These are phyloP conservation scores for Orthonevra nobilis DNA, from an alignment of 2,888 invertebrate species.

Conservation along the genomic window DNA sequence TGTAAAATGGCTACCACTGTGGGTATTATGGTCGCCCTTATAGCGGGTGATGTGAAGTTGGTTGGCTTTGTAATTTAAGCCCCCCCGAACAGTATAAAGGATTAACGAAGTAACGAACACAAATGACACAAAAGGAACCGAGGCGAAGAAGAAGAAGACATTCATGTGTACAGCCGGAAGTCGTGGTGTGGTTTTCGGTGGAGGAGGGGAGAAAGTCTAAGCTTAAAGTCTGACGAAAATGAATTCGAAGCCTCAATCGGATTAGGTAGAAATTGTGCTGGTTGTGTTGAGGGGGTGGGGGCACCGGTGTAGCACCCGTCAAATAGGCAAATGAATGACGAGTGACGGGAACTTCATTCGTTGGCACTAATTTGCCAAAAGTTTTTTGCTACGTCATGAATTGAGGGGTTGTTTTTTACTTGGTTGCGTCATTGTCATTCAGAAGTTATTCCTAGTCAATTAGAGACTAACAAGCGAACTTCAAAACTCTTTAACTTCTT, in stretches of 20 bases:
- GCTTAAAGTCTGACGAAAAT: slow-evolving; percentile 13
- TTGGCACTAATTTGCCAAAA: too few relatives aligned
- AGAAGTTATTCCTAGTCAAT: too few relatives aligned
- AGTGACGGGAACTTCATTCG: too few relatives aligned
- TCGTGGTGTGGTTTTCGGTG: not conserved
- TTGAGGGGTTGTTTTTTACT: too few relatives aligned
- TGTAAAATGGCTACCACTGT: slow-evolving; percentile 12
- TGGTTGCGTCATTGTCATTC: too few relatives aligned
- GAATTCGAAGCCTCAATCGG: slow-evolving; percentile 15
- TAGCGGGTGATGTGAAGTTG: not conserved
- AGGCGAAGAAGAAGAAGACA: not conserved
- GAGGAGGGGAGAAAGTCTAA: slow-evolving; percentile 5
- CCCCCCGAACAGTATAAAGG: slow-evolving; percentile 20
- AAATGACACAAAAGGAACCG: not conserved
- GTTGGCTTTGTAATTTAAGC: slow-evolving; percentile 25
- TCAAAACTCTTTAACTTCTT: too few relatives aligned
- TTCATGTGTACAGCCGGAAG: not conserved
- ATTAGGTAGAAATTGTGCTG: too few relatives aligned
- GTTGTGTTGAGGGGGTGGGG: too few relatives aligned
- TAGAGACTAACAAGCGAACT: too few relatives aligned
- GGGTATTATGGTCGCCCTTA: slow-evolving; percentile 26
- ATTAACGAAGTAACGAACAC: slow-evolving; percentile 19
- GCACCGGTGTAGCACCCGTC: too few relatives aligned
- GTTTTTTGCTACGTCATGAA: too few relatives aligned
- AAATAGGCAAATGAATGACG: too few relatives aligned